These are phyloP conservation scores for Amphibalanus amphitrite DNA, from an alignment of 1,140 invertebrate species.

Conservation along the genomic window DNA sequence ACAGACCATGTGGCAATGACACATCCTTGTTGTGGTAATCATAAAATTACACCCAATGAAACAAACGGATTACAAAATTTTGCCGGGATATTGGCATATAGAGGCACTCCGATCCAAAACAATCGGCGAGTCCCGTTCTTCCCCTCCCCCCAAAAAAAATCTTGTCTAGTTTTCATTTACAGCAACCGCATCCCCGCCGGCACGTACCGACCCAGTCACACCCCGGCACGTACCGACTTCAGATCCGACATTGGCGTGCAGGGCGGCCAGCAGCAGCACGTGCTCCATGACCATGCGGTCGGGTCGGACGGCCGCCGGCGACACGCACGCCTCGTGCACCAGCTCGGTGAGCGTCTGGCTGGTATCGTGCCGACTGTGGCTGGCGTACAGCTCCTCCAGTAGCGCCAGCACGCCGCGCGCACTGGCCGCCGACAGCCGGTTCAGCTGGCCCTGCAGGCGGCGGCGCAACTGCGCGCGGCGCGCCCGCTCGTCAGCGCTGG, in stretches of 20 bases:
- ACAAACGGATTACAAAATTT: too few species aligned
- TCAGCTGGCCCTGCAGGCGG: slow-evolving; percentile 70
- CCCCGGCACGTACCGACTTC: slow-evolving; percentile 51
- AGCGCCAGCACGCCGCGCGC: slow-evolving; percentile 58
- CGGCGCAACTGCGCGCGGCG: slow-evolving; percentile 44
- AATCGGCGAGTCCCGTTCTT: too few species aligned
- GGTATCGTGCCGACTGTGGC: slow-evolving; percentile 60
- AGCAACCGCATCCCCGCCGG: too few species aligned
- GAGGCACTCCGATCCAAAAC: too few species aligned
- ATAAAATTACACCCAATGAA: too few species aligned
- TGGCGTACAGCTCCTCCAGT: slow-evolving; percentile 41
- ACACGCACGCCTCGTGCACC: slow-evolving; percentile 46
- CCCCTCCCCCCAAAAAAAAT: too few species aligned
- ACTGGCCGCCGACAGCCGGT: slow-evolving; percentile 72
- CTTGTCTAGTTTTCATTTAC: too few species aligned
- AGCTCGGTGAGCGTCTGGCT: slow-evolving; percentile 53
- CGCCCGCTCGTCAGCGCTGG: slow-evolving; percentile 31
- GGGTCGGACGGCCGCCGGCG: slow-evolving; percentile 38
- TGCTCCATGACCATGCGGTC: slow-evolving; percentile 68
- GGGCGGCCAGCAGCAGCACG: slow-evolving; percentile 55
- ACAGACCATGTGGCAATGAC: too few species aligned
- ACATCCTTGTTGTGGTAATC: too few species aligned
- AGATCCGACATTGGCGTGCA: slow-evolving; percentile 76
- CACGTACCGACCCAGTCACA: background rate
- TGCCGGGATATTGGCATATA: too few species aligned